phyloP scores from a whole-genome alignment of 2,113 vertebrate species.

The Poeciliopsis occidentalis region DNA sequence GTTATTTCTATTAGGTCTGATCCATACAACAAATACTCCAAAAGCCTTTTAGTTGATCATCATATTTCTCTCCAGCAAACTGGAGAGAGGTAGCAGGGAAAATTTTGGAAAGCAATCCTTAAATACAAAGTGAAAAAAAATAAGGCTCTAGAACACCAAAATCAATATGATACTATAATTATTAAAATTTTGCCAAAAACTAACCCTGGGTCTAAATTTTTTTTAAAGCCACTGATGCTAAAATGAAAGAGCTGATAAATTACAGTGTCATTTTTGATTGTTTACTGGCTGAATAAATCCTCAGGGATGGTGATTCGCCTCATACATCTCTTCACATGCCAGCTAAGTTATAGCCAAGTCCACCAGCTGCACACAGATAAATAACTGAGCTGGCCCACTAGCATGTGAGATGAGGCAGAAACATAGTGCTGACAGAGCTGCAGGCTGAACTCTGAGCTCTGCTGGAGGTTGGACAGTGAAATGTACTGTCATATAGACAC shows the following conservation, averaged over 20 bases:
- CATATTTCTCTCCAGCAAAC: constrained; percentile 12
- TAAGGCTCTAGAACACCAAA: too few species aligned
- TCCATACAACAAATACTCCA: background rate
- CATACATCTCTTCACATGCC: constrained; percentile 23
- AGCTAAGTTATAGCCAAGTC: constrained; percentile 22
- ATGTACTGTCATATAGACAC: constrained; percentile 27
- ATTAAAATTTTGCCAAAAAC: too few species aligned
- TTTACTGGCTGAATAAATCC: constrained; percentile 8
- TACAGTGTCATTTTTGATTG: constrained; percentile 6
- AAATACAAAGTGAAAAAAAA: background rate
- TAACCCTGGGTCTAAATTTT: constrained; percentile 8
- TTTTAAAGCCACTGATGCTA: constrained; percentile 27
- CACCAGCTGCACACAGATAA: constrained; percentile 24
- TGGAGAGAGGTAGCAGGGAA: background rate
- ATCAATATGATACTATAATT: too few species aligned
- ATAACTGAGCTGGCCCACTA: constrained; percentile 9
- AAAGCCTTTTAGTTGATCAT: background rate
- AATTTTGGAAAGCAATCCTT: background rate
- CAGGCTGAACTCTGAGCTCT: background rate
- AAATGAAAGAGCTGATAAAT: constrained; percentile 37
- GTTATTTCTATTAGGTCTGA: background rate
- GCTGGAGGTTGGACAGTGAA: constrained; percentile 22
- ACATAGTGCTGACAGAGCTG: constrained; percentile 52
- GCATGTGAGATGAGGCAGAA: constrained; percentile 59
- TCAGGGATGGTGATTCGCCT: constrained; percentile 21